Evolutionary conservation across 2,113 vertebrate genomes (phyloP), one percentile per base, ranked within the genome.

Genomic region (Etheostoma cragini): DNA sequence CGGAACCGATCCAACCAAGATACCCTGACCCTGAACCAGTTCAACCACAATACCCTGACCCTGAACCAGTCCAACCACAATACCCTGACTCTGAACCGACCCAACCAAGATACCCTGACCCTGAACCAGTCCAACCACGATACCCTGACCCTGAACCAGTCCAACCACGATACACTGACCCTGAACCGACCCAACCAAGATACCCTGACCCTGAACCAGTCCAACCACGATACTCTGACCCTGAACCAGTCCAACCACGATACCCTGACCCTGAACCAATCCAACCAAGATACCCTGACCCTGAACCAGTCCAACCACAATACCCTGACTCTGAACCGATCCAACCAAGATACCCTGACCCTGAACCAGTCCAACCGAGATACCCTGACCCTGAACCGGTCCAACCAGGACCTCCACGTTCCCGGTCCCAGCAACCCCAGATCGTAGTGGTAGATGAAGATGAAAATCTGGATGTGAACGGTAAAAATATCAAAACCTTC

Each of bases 401-500:
- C 21, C 83, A 64, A 21, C 75, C 87, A 7, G 68, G 69, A 46
- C 95, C 89, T 0, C 88, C 22, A 5, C 89, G 89, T 30, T 92
- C 95, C 24, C 90, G 88, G 4, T 94, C 93, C 2, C 89, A 95
- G 45, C 93, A 90, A 16, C 94, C 94, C 0, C 94, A 96, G 84
- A 93, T 98, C 26, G 90, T 98, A n/a, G 95, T 97, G 22, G 91
- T 96, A 0, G 92, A 95, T 12, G 91, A 91, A 57, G 92, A 94
- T 4, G 78, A 88, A 26, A 87, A 92, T 1, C 94, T 97, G 5
- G 12, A 92, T 24, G 96, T 97, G 58, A 95, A 98, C 16, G 97
- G 97, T 94, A 85, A 91, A 46, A 22, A 35, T 15, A 38, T 38
- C 35, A 8, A 38, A 38, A 38, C 35, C 2, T 38, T 38, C 8